Evolutionary conservation across 2,888 invertebrate genomes (phyloP).

Genomic region (Drosophila neonasuta): DNA sequence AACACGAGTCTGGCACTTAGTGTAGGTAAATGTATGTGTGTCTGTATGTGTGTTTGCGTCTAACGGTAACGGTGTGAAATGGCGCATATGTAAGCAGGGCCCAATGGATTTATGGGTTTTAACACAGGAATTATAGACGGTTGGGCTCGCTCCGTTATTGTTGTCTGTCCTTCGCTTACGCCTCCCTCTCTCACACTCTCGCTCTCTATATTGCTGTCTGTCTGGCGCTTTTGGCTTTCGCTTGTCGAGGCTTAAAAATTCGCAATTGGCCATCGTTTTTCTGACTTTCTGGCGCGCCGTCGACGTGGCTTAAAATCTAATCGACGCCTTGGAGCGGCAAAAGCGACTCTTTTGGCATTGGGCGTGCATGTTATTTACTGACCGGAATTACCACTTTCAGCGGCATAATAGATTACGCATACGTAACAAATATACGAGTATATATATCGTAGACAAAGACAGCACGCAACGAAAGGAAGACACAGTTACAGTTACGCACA

Average conservation of each 20-base stretch:
- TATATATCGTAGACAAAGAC: slow-evolving; percentile 8
- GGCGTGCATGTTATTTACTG: slow-evolving; percentile 72
- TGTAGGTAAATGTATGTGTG: slow-evolving; percentile 5
- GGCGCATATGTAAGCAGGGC: slow-evolving; percentile 75
- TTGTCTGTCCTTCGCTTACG: slow-evolving; percentile 35
- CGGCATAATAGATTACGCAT: slow-evolving; percentile 75
- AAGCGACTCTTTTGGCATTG: slow-evolving; percentile 41
- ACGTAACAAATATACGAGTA: slow-evolving; percentile 27
- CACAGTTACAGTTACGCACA: slow-evolving; percentile 54
- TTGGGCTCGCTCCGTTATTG: slow-evolving; percentile 61
- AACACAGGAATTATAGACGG: slow-evolving; percentile 76
- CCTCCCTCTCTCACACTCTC: background rate
- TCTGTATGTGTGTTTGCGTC: slow-evolving; percentile 43
- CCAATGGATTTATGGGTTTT: slow-evolving; percentile 73
- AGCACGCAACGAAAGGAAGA: slow-evolving; percentile 1
- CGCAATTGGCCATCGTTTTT: slow-evolving; percentile 28
- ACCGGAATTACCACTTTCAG: slow-evolving; percentile 77
- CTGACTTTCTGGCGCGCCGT: slow-evolving; percentile 48
- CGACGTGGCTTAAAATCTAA: slow-evolving; percentile 67
- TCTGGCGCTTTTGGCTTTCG: slow-evolving; percentile 3
- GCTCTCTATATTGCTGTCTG: background rate
- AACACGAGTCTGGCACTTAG: slow-evolving; percentile 12
- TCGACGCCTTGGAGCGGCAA: slow-evolving; percentile 55
- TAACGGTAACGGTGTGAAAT: slow-evolving; percentile 75
- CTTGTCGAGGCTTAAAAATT: slow-evolving; percentile 14